A percentile compares a stretch with the other conserved stretches of the same genome.
Evolutionary conservation across 1,140 invertebrate species (phyloP).

Genomic region (Drosophila micromelanica): DNA sequence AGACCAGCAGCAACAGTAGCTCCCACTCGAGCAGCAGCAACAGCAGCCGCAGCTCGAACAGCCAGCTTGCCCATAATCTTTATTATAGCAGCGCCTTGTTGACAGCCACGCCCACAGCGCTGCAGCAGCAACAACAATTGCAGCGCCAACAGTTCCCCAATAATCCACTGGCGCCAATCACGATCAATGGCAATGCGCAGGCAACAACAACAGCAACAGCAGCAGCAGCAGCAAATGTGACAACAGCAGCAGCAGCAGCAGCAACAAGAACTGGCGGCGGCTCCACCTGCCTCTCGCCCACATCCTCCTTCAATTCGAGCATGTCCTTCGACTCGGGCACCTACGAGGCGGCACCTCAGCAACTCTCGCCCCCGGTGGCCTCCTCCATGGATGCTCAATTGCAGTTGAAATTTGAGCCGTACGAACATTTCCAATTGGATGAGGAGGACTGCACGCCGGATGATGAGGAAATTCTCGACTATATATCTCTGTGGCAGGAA

Average conservation of each 20-base stretch:
- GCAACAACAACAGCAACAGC: constrained; percentile 44
- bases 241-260: constrained; percentile 13
- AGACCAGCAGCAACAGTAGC: constrained; percentile 82
- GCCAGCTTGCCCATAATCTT: constrained; percentile 87
- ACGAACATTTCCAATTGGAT: constrained; percentile 89
- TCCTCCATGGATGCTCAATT: constrained; percentile 46
- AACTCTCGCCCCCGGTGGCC: constrained; percentile 46
- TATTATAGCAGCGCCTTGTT: constrained; percentile 83
- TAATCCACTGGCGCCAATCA: constrained; percentile 62
- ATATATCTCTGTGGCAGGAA: constrained; percentile 94
- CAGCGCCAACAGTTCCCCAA: constrained; percentile 69
- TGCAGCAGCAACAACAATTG: constrained; percentile 77
- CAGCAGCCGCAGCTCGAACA: constrained; percentile 28
- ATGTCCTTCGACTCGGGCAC: constrained; percentile 86
- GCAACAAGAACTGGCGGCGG: not conserved
- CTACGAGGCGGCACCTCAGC: constrained; percentile 79
- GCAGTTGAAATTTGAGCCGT: constrained; percentile 87
- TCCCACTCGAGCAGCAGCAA: constrained; percentile 44
- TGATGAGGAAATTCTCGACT: constrained; percentile 95
- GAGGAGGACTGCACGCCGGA: constrained; percentile 90
- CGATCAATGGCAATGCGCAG: constrained; percentile 55
- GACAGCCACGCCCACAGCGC: constrained; percentile 67
- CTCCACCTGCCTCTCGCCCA: constrained; percentile 87
- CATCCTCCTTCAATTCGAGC: constrained; percentile 92
- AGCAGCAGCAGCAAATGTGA: constrained; percentile 6